These are phyloP conservation scores for Delichon dasypus DNA, from an alignment of 2,797 vertebrate species.

Conservation along the genomic window DNA sequence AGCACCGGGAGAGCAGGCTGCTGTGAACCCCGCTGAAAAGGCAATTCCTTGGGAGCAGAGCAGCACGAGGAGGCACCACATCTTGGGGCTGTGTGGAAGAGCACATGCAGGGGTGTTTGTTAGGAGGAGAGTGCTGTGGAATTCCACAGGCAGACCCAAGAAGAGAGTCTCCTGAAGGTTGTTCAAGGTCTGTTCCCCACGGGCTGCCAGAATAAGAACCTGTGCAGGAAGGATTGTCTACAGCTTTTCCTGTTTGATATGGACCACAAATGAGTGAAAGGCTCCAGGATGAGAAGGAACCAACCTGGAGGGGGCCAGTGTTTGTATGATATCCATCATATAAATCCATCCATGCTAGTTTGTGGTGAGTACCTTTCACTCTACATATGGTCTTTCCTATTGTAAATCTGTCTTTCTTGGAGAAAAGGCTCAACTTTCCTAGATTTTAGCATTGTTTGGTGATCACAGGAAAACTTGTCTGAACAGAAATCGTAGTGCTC, in stretches of 20 bases:
- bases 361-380: neutral
- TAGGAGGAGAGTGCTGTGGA: neutral
- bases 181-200: neutral
- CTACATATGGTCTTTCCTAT: neutral
- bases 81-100: conserved; percentile 14
- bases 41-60: neutral
- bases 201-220: neutral
- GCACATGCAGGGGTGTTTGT: neutral
- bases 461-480: neutral
- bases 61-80: conserved; percentile 11
- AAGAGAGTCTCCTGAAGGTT: neutral
- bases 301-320: too few species aligned
- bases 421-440: neutral
- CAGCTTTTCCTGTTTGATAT: neutral
- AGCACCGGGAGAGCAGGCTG: neutral
- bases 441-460: neutral
- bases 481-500: neutral
- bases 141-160: neutral
- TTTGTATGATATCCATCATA: rapidly evolving
- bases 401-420: neutral
- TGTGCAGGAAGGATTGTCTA: neutral
- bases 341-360: too few species aligned
- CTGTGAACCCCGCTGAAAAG: neutral
- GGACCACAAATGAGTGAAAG: neutral
- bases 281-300: neutral